phyloP scores from a whole-genome alignment of 2,888 invertebrate species.

The Camptogramma bilineatum region DNA sequence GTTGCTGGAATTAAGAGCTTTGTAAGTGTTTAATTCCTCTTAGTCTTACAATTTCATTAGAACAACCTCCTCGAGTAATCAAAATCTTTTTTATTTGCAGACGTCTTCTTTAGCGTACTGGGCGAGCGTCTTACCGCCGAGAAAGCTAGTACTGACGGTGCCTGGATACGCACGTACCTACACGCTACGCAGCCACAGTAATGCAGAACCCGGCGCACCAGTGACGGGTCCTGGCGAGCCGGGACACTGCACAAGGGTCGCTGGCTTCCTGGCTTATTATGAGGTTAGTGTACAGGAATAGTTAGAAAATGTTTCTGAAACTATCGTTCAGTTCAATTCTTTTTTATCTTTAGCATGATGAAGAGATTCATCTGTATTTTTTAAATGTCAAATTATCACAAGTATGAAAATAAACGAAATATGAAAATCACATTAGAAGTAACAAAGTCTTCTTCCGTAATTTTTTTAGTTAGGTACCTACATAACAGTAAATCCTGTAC shows the following conservation, averaged over 20 bases:
- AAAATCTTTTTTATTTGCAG: constrained; percentile 55
- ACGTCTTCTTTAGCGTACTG: constrained; percentile 91
- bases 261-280: constrained; percentile 91
- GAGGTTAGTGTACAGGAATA: constrained; percentile 79
- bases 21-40: constrained; percentile 70
- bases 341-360: too few relatives aligned
- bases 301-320: too few relatives aligned
- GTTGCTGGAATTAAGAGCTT: constrained; percentile 88
- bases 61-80: not conserved
- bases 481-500: too few relatives aligned
- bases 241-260: constrained; percentile 88
- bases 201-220: constrained; percentile 84
- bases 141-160: constrained; percentile 90
- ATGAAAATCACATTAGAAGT: too few relatives aligned
- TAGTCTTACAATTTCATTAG: not conserved
- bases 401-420: too few relatives aligned
- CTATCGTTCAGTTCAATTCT: too few relatives aligned
- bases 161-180: constrained; percentile 92
- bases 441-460: too few relatives aligned
- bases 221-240: constrained; percentile 88
- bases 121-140: constrained; percentile 88
- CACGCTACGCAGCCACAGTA: constrained; percentile 83
- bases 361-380: not conserved
- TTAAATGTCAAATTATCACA: too few relatives aligned
- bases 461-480: too few relatives aligned